Conservation (phyloP, 2,113 vertebrate genomes). For the Entomyzon cyanotis region DNA sequence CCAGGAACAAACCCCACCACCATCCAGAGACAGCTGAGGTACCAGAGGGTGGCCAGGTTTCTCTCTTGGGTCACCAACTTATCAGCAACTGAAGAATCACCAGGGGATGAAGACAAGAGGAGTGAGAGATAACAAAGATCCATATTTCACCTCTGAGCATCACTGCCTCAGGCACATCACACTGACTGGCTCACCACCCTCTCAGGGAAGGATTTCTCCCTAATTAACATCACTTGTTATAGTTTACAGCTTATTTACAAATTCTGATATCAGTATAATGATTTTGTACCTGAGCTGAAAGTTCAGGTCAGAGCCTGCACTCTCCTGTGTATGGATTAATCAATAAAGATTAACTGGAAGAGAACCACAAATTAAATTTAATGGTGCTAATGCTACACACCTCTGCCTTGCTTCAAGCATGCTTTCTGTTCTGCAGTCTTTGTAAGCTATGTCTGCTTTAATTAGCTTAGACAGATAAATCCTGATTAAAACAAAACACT, state of each 20-base stretch:
- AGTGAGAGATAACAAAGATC: background rate
- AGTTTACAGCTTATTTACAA: background rate
- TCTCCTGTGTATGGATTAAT: background rate
- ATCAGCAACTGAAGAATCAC: background rate
- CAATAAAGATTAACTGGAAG: background rate
- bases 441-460: background rate
- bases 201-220: background rate
- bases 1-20: background rate
- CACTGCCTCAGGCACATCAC: background rate
- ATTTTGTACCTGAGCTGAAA: background rate
- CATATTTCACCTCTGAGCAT: background rate
- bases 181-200: background rate
- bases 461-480: conserved; percentile 1
- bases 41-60: background rate
- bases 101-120: background rate
- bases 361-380: background rate
- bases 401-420: background rate
- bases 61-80: background rate
- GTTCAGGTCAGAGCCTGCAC: background rate
- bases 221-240: background rate
- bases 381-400: background rate
- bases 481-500: background rate
- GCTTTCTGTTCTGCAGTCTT: background rate
- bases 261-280: background rate
- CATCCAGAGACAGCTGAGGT: background rate